phyloP scores from a whole-genome alignment of 2,797 vertebrate genomes.

The Orestias chungarensis region DNA sequence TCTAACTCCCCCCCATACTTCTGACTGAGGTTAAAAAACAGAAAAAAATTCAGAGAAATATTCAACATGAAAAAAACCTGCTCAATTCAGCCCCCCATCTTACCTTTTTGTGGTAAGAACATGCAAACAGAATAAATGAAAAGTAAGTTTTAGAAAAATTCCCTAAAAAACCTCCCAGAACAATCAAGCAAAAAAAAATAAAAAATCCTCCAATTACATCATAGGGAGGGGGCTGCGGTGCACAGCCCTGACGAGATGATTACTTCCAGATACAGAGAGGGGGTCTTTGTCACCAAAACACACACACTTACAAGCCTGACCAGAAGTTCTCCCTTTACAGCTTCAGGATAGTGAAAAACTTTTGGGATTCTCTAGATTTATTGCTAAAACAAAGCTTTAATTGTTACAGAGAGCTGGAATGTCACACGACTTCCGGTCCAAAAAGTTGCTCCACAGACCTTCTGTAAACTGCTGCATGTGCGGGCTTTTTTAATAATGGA shows the following conservation, averaged over 20 bases:
- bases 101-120: not conserved
- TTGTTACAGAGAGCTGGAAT: conserved; percentile 37
- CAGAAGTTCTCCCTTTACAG: conserved; percentile 15
- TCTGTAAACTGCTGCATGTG: conserved; percentile 27
- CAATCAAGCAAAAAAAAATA: conserved; percentile 55
- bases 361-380: conserved; percentile 21
- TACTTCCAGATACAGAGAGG: conserved; percentile 80
- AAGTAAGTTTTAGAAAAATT: conserved; percentile 39
- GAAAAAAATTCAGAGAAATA: conserved; percentile 10
- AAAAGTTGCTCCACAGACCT: conserved; percentile 9
- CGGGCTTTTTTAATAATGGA: conserved; percentile 28
- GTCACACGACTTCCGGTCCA: conserved; percentile 38
- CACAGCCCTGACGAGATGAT: conserved; percentile 74
- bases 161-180: conserved; percentile 49
- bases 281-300: conserved; percentile 71
- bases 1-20: conserved; percentile 48
- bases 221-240: conserved; percentile 76
- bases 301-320: conserved; percentile 15
- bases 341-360: conserved; percentile 39
- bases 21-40: not conserved
- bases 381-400: conserved; percentile 33
- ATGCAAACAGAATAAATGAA: conserved; percentile 46
- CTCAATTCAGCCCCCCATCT: not conserved
- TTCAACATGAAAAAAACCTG: conserved; percentile 2
- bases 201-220: conserved; percentile 73